Evolutionary conservation across 1,140 invertebrate species (phyloP).

Genomic region (Eueides isabella): DNA sequence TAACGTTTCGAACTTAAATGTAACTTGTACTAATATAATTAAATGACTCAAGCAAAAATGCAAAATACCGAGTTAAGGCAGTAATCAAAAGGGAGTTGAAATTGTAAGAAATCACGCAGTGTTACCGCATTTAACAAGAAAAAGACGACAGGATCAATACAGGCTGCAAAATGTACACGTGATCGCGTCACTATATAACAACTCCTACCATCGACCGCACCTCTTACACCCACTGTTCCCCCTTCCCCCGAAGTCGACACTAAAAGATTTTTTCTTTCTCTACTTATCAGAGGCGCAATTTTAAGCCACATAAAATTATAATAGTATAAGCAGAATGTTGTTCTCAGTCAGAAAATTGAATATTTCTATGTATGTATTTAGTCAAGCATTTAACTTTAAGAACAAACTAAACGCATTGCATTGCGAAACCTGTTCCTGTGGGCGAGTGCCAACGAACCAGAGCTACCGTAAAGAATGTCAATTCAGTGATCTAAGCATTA

Average conservation of each 20-base stretch:
- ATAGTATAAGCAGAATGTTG: not conserved
- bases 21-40: not conserved
- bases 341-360: not conserved
- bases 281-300: slow-evolving; percentile 27
- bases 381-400: slow-evolving; percentile 32
- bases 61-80: not conserved
- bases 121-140: slow-evolving; percentile 72
- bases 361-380: slow-evolving; percentile 28
- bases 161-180: slow-evolving; percentile 81
- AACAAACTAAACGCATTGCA: slow-evolving; percentile 53
- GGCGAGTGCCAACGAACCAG: slow-evolving; percentile 52
- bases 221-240: slow-evolving; percentile 71
- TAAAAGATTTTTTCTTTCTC: slow-evolving; percentile 67
- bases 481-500: not conserved
- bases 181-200: slow-evolving; percentile 80
- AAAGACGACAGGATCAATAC: slow-evolving; percentile 81
- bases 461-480: slow-evolving; percentile 23
- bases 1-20: not conserved
- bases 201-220: slow-evolving; percentile 71
- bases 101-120: slow-evolving; percentile 60
- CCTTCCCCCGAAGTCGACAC: slow-evolving; percentile 67
- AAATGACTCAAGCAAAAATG: not conserved
- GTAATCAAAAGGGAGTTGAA: slow-evolving; percentile 30
- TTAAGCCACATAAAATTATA: slow-evolving; percentile 15
- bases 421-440: slow-evolving; percentile 65